Evolutionary conservation across 2,888 invertebrate species (phyloP), one percentile per base, ranked within the genome.

Genomic region (Capitulum mitella): DNA sequence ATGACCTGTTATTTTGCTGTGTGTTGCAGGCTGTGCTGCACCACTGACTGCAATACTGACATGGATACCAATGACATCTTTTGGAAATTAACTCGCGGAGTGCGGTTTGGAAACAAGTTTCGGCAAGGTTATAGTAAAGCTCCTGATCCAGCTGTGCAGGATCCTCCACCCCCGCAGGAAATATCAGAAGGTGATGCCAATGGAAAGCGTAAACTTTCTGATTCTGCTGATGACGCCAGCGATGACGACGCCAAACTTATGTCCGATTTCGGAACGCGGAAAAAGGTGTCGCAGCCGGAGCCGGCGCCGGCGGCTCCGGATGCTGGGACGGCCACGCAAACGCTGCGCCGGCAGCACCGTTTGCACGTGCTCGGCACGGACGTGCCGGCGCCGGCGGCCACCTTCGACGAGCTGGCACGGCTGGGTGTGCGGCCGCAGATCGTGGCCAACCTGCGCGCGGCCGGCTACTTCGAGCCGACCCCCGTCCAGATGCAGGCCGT

Each of bases 401-500:
- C 88, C 61, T 97, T 97, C 85, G 86, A 89, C 0, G 90, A 92
- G 78, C 86, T 97, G 16, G 83, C 84, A 0, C 84, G 86, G 16
- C 91, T 91, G 83, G 86, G 87, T 51, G 86, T 95, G 10, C 86
- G 89, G 0, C 84, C 87, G 10, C 88, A 87, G 32, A 85, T 97
- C 1, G 86, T 93, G 19, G 87, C 90, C 46, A 95, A 93, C 82
- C 87, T 97, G 12, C 86, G 85, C 40, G 87, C 88, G 79, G 90
- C 91, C 83, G 92, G 92, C 0, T 95, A 93, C 83, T 84, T 86
- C 0, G 88, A 89, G 78, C 97, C 97, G 0, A 96, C 97, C 0
- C 91, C 95, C 0, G 92, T 97, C 83, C 97, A 97, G 87, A 92
- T 96, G 89, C 98, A 98, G 86, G 92, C 95, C 0, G 89, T 97